A percentile compares a stretch with the other conserved stretches of the same genome.
Evolutionary conservation across 2,888 invertebrate species (phyloP).

Genomic region (Phortica magna): DNA sequence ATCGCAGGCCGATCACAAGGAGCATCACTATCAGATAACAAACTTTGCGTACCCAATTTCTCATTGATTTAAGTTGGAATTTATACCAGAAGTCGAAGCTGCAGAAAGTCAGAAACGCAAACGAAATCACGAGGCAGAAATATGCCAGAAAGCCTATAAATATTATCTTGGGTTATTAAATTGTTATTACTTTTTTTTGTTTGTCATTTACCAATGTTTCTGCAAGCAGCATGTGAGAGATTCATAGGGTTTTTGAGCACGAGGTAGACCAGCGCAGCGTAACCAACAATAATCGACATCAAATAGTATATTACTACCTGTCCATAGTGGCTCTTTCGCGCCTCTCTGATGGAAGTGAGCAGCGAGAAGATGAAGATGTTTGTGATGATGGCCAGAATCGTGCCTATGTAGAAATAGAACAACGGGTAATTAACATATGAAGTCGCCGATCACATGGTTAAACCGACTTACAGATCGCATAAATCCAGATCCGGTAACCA

Average conservation of each 20-base stretch:
- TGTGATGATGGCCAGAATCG: slow-evolving; percentile 65
- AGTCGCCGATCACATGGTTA: slow-evolving; percentile 63
- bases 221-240: slow-evolving; percentile 63
- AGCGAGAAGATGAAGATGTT: slow-evolving; percentile 64
- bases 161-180: neutral
- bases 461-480: slow-evolving; percentile 65
- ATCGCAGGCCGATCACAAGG: slow-evolving; percentile 57
- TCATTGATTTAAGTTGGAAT: slow-evolving; percentile 56
- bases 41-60: slow-evolving; percentile 63
- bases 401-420: slow-evolving; percentile 50
- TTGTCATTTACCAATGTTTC: slow-evolving; percentile 60
- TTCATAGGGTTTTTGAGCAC: slow-evolving; percentile 68
- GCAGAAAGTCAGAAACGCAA: slow-evolving; percentile 64
- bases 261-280: slow-evolving; percentile 63
- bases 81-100: slow-evolving; percentile 67
- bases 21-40: slow-evolving; percentile 50
- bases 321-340: slow-evolving; percentile 68
- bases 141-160: slow-evolving; percentile 66
- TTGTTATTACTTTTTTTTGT: neutral
- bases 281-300: slow-evolving; percentile 59
- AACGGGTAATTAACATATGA: slow-evolving; percentile 36
- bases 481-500: slow-evolving; percentile 70
- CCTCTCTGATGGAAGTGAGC: slow-evolving; percentile 62
- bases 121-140: slow-evolving; percentile 67
- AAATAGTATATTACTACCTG: slow-evolving; percentile 67